Conservation (phyloP, 2,888 invertebrate genomes). For the Melanotus villosus region DNA sequence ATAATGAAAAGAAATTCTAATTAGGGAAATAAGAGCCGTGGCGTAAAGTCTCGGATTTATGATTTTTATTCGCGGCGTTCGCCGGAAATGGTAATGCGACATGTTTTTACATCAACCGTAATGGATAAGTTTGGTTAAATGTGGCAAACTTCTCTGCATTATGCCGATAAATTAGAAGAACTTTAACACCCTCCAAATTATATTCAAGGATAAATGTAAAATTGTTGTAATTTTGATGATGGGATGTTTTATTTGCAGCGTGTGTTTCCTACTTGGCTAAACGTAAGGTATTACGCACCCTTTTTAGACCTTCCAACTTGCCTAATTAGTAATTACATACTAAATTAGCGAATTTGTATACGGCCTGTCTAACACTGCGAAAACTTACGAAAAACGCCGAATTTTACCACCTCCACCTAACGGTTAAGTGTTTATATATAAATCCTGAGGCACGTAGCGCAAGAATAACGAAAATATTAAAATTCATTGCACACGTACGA, state of each 20-base stretch:
- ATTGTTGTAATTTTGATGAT: constrained; percentile 46
- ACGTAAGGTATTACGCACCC: constrained; percentile 29
- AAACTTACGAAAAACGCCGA: constrained; percentile 9
- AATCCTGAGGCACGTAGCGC: constrained; percentile 42
- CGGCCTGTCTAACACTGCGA: constrained; percentile 8
- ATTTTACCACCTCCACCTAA: not conserved
- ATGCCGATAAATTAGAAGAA: constrained; percentile 56
- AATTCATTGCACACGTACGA: constrained; percentile 52
- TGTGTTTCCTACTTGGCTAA: constrained; percentile 32
- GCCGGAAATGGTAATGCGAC: constrained; percentile 55
- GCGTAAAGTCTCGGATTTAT: constrained; percentile 55
- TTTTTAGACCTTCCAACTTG: constrained; percentile 38
- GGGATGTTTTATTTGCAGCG: constrained; percentile 44
- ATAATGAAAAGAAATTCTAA: constrained; percentile 60
- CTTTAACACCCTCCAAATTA: constrained; percentile 47
- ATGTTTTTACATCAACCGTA: constrained; percentile 56
- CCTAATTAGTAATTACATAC: constrained; percentile 38
- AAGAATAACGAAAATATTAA: constrained; percentile 52
- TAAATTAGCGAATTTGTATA: constrained; percentile 31
- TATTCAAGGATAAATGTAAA: constrained; percentile 46
- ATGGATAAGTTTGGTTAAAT: constrained; percentile 58
- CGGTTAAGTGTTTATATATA: constrained; percentile 31
- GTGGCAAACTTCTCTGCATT: constrained; percentile 53
- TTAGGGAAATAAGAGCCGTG: constrained; percentile 53
- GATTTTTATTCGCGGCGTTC: constrained; percentile 54